A percentile compares a stretch with the other conserved stretches of the same genome.
Conservation (phyloP, 2,113 vertebrate genomes). For the Callospermophilus lateralis region DNA sequence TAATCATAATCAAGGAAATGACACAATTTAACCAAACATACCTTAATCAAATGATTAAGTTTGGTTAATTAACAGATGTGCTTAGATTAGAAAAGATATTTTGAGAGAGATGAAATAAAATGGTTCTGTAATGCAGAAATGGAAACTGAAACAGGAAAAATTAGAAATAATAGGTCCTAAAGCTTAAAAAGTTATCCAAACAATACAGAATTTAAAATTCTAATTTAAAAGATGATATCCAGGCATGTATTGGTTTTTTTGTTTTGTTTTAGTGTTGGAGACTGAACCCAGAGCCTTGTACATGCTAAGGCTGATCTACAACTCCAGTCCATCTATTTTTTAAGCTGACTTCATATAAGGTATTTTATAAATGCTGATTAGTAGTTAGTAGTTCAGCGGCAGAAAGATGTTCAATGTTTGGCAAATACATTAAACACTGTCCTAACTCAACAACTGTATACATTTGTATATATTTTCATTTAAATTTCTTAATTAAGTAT, state of each 20-base stretch:
- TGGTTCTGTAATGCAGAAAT: neutral
- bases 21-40: slow-evolving; percentile 48
- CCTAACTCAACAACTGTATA: neutral
- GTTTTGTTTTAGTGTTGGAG: neutral
- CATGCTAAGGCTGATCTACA: neutral
- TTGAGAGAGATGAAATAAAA: slow-evolving; percentile 52
- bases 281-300: neutral
- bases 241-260: neutral
- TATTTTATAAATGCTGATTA: neutral
- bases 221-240: slow-evolving; percentile 27
- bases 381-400: neutral
- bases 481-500: neutral
- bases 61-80: slow-evolving; percentile 32
- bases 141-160: neutral
- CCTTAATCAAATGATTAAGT: slow-evolving; percentile 24
- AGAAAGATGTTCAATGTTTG: slow-evolving; percentile 36
- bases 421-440: slow-evolving; percentile 44
- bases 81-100: slow-evolving; percentile 41
- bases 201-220: neutral
- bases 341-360: neutral
- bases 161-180: slow-evolving; percentile 12
- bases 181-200: slow-evolving; percentile 22
- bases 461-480: slow-evolving; percentile 46
- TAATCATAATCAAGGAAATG: slow-evolving; percentile 46
- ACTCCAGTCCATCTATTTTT: neutral